phyloP scores from a whole-genome alignment of 2,113 vertebrate species.

The Ammodytes dubius region DNA sequence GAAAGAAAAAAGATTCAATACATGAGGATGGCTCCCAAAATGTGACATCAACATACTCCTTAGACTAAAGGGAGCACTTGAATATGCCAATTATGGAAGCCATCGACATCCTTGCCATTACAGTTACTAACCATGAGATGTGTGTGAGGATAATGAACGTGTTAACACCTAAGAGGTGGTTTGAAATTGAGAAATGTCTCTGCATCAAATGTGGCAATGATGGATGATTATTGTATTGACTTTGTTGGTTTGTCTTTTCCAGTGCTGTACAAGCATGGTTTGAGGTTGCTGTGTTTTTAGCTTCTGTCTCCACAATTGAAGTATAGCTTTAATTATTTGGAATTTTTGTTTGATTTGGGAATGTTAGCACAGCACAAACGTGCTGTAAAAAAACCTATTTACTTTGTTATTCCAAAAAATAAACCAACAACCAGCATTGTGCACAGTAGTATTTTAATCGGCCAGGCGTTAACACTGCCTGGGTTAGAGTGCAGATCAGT shows the following conservation, averaged over 20 bases:
- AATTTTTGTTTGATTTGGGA: neutral
- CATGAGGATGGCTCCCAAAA: conserved; percentile 41
- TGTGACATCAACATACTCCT: neutral
- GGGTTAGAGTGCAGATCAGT: neutral
- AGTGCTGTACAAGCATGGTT: conserved; percentile 62
- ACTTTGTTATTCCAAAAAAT: neutral
- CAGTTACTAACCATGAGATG: conserved; percentile 16
- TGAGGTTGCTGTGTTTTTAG: conserved; percentile 62
- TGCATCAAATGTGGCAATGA: neutral
- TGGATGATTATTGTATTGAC: neutral
- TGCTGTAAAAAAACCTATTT: neutral
- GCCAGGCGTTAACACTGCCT: neutral
- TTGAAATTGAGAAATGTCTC: neutral
- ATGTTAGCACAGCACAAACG: no score
- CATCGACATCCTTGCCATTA: conserved; percentile 34
- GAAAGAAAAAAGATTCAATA: neutral
- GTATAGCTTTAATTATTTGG: no score
- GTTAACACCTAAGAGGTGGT: neutral
- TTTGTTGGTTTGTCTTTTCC: conserved; percentile 23
- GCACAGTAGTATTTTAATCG: neutral
- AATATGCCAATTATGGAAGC: conserved; percentile 17
- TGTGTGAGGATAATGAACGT: neutral
- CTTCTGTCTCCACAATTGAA: neutral
- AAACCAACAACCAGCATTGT: neutral
- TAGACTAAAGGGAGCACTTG: neutral